Conservation (phyloP, 2,888 invertebrate species). For the Autographa pulchrina region DNA sequence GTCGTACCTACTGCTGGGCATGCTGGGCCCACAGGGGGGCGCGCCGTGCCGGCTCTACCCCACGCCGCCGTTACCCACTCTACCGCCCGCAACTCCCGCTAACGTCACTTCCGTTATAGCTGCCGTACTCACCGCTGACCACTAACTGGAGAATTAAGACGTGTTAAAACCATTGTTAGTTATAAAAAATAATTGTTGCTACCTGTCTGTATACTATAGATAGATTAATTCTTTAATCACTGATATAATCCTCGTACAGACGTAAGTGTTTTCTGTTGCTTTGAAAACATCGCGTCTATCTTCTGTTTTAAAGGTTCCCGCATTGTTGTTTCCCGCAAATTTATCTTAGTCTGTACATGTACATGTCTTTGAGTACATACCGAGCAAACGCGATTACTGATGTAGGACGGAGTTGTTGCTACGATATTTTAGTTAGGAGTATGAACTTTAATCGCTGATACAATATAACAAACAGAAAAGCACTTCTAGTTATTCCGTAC, state of each 20-base stretch:
- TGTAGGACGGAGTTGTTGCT: background rate
- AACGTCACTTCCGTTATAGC: conserved; percentile 35
- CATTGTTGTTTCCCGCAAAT: background rate
- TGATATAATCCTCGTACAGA: background rate
- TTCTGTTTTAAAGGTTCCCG: too few relatives aligned
- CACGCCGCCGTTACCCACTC: conserved; percentile 79
- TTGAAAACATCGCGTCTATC: too few relatives aligned
- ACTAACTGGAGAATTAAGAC: conserved; percentile 55
- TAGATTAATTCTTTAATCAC: background rate
- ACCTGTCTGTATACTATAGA: background rate
- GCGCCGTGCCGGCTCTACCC: conserved; percentile 86
- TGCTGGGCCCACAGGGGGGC: conserved; percentile 88
- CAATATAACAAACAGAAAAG: background rate
- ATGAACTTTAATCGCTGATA: background rate
- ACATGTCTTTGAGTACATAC: too few relatives aligned
- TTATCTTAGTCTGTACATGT: background rate
- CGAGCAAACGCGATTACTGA: too few relatives aligned
- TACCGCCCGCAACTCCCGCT: conserved; percentile 70
- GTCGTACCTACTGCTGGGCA: conserved; percentile 93
- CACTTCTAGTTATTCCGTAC: background rate
- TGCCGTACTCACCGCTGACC: conserved; percentile 59
- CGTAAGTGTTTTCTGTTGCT: background rate
- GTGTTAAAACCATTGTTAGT: background rate
- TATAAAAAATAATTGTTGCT: background rate
- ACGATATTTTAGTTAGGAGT: background rate